A percentile compares a stretch with the other conserved stretches of the same genome.
phyloP scores from a whole-genome alignment of 1,140 invertebrate species.

The Procambarus clarkii region DNA sequence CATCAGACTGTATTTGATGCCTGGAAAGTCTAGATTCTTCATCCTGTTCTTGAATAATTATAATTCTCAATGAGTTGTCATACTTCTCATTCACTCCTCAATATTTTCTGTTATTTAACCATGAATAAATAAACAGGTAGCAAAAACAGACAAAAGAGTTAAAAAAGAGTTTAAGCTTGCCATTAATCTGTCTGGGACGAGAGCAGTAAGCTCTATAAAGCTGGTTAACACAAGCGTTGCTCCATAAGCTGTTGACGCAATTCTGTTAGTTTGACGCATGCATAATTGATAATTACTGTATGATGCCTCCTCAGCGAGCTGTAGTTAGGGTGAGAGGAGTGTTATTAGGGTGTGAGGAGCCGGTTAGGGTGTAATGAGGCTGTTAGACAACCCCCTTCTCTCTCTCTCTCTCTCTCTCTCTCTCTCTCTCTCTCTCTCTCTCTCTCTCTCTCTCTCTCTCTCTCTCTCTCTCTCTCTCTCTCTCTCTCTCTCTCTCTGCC shows the following conservation, averaged over 20 bases:
- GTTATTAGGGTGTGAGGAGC: too few relatives aligned
- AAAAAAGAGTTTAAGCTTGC: neutral
- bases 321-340: too few relatives aligned
- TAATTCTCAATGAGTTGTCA: conserved; percentile 56
- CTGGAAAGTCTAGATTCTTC: conserved; percentile 36
- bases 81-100: conserved; percentile 36
- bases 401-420: too few relatives aligned
- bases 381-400: too few relatives aligned
- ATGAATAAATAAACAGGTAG: conserved; percentile 39
- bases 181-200: neutral
- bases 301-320: too few relatives aligned
- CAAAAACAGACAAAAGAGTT: neutral
- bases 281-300: neutral
- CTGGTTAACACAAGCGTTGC: neutral
- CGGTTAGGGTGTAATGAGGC: too few relatives aligned
- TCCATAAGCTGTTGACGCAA: neutral
- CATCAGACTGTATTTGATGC: conserved; percentile 26
- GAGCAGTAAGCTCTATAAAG: neutral
- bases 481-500: too few relatives aligned
- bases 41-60: conserved; percentile 35
- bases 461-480: too few relatives aligned
- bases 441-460: too few relatives aligned
- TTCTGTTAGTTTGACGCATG: neutral
- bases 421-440: too few relatives aligned
- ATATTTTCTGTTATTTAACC: conserved; percentile 49